Evolutionary conservation across 2,113 vertebrate species (phyloP).

Genomic region (Turnix velox): DNA sequence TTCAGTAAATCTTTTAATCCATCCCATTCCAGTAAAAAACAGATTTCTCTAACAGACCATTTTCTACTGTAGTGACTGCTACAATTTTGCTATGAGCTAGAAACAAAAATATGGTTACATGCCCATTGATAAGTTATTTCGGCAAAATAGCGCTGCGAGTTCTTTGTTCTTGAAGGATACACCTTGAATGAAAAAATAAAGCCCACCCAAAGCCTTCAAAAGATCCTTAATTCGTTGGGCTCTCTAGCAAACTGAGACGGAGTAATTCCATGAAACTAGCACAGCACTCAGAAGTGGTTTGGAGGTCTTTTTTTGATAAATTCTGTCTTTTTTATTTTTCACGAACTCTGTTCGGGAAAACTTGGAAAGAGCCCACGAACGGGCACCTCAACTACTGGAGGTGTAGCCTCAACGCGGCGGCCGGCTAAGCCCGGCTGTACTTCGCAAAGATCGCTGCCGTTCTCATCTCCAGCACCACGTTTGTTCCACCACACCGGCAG

Average conservation of each 20-base stretch:
- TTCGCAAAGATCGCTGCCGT: not conserved
- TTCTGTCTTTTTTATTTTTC: accelerated
- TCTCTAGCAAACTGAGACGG: not conserved
- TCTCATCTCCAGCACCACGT: not conserved
- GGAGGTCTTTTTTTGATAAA: accelerated
- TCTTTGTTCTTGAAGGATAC: not conserved
- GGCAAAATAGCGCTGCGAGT: not conserved
- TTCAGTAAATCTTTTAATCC: constrained; percentile 38
- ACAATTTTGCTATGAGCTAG: not conserved
- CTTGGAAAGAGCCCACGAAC: accelerated
- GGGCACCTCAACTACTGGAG: not conserved
- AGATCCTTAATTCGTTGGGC: not conserved
- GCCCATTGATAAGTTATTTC: not conserved
- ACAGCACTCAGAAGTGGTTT: accelerated
- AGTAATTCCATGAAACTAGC: accelerated
- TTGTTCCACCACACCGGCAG: not conserved
- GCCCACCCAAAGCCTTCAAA: not conserved
- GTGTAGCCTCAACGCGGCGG: accelerated
- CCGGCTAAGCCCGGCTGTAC: not conserved
- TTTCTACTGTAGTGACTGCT: not conserved
- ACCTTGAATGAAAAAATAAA: not conserved
- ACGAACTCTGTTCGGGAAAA: accelerated
- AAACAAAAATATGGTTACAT: not conserved
- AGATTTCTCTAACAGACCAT: not conserved
- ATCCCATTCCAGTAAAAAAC: not conserved